phyloP scores from a whole-genome alignment of 2,113 vertebrate species.

The Ochotona princeps region DNA sequence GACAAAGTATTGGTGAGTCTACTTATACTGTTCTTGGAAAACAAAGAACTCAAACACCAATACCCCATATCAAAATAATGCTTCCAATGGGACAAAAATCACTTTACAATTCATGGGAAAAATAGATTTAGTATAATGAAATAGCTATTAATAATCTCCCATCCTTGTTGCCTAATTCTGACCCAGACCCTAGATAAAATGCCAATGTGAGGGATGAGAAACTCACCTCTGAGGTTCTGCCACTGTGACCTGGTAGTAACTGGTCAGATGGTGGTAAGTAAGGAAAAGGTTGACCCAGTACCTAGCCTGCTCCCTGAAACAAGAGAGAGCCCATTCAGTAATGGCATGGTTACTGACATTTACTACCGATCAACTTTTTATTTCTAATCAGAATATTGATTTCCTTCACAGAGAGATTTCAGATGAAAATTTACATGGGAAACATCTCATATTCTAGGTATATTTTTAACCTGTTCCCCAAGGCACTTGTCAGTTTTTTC shows the following conservation, averaged over 20 bases:
- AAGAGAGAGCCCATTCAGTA: background rate
- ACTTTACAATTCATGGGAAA: background rate
- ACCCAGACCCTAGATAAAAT: background rate
- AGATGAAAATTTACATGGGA: background rate
- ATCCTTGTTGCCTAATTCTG: background rate
- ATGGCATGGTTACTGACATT: background rate
- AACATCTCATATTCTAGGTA: background rate
- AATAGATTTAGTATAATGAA: background rate
- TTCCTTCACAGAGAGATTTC: background rate
- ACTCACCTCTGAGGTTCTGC: background rate
- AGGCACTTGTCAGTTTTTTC: background rate
- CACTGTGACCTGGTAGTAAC: background rate
- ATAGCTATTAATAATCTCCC: background rate
- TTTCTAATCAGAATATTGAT: background rate
- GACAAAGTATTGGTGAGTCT: background rate
- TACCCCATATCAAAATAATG: background rate
- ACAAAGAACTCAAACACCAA: background rate
- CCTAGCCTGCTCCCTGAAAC: background rate
- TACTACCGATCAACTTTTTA: background rate
- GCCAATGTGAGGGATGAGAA: background rate
- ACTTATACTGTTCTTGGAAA: background rate
- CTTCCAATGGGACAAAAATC: background rate
- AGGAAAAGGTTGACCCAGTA: background rate
- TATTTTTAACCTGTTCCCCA: background rate
- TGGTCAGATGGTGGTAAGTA: background rate